Conservation (phyloP, 2,797 vertebrate genomes). For the Malurus leucopterus region DNA sequence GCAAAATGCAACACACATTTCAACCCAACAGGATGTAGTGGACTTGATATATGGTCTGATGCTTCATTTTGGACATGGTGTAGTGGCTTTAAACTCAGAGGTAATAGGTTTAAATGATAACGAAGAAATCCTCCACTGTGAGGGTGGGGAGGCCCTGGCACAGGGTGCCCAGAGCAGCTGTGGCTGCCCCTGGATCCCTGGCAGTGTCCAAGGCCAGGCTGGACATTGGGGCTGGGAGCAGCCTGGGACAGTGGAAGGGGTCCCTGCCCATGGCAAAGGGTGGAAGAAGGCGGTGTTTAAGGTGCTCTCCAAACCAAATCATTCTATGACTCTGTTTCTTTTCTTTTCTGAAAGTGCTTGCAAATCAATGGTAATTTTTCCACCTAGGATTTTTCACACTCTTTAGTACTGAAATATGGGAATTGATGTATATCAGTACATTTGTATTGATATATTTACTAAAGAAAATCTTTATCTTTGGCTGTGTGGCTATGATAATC, state of each 20-base stretch:
- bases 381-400: not conserved
- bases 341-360: not conserved
- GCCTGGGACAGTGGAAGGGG: accelerated
- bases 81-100: not conserved
- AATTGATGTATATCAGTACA: too few species aligned
- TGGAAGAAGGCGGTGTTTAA: not conserved
- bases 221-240: not conserved
- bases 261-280: accelerated
- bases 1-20: not conserved
- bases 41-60: not conserved
- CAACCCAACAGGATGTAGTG: not conserved
- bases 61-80: not conserved
- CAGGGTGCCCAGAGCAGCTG: not conserved
- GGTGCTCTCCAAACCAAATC: not conserved
- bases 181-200: not conserved
- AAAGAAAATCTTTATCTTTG: not conserved
- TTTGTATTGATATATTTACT: not conserved
- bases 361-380: not conserved
- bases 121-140: not conserved
- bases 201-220: not conserved
- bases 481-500: not conserved
- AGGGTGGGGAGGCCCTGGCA: accelerated
- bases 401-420: not conserved
- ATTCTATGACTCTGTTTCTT: not conserved
- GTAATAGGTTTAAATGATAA: not conserved